Base-by-base conservation (phyloP, 2,888 invertebrate genomes). In the Oxycera nigricornis region DNA sequence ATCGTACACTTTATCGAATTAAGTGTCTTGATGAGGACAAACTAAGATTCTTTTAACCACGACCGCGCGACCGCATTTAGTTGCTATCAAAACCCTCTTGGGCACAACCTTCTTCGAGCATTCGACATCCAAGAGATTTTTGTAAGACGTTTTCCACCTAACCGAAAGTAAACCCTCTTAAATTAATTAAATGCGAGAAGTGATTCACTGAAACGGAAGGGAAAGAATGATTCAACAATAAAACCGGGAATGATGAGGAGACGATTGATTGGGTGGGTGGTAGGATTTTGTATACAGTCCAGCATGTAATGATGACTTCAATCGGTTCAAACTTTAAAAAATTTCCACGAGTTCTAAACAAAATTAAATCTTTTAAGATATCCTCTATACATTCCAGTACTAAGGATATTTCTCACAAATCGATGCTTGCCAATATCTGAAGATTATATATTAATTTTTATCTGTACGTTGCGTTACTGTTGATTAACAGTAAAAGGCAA, bases 61-160 rank as follows among this genome's bases (percentile, higher is more conserved):
- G 17, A 14, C 3, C 11, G 46, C 46, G 46, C 46, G 46, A 46
- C 46, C 46, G 6, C 46, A 46, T 17, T 46, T 46, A 17, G 17
- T n/a, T 17, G 11, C 17, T 17, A 46, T 46, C 46, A 46, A 11
- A 46, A 14, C 46, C 46, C 14, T 46, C 14, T 46, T 46, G 14
- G 14, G 46, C 46, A 14, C 20, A 55, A 24, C 52, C 52, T 6
- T 55, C n/a, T 55, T 55, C 52, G 17, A 20, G 52, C 7, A 9
- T 20, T 7, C 20, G 24, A 20, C 52, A 22, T 55, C 24, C 17
- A 9, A 24, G 55, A n/a, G 39, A 41, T 17, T 67, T 39, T 67
- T 46, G 24, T 67, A n/a, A 67, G 67, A 39, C 67, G 41, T 67
- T 67, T 67, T 46, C 67, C 67, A 41, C 46, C 67, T 67, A 24